A percentile compares a stretch with the other conserved stretches of the same genome.
Evolutionary conservation across 2,113 vertebrate species (phyloP).

Genomic region (Ceuthmochares aereus): DNA sequence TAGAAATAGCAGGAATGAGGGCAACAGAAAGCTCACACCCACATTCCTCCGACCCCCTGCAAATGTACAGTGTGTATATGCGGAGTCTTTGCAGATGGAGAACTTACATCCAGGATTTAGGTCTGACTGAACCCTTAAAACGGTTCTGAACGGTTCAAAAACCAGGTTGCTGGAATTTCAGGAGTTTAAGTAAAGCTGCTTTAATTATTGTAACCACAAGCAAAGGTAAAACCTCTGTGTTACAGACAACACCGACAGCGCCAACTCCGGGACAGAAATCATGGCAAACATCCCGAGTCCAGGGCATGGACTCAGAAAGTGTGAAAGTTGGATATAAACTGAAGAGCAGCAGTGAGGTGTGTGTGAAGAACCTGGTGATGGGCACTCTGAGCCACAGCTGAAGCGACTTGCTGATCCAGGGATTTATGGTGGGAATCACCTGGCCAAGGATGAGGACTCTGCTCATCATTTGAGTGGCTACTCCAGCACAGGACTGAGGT

Average conservation of each 20-base stretch:
- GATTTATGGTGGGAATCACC: background rate
- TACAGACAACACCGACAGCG: background rate
- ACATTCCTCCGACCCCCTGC: background rate
- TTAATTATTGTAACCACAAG: background rate
- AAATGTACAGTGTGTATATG: fast-evolving
- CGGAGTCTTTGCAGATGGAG: background rate
- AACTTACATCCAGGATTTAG: background rate
- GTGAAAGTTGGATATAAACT: background rate
- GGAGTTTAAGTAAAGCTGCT: background rate
- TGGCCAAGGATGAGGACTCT: background rate
- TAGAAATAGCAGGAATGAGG: background rate
- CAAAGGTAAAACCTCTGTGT: background rate
- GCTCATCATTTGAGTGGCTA: background rate
- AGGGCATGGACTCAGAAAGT: fast-evolving
- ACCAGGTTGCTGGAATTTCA: background rate
- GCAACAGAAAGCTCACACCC: background rate
- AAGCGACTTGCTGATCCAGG: background rate
- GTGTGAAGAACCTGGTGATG: background rate
- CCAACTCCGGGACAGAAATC: background rate
- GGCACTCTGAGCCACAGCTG: background rate
- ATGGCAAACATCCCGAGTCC: fast-evolving
- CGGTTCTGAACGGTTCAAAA: background rate
- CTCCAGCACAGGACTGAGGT: fast-evolving
- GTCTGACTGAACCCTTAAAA: background rate
- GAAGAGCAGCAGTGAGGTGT: background rate